Evolutionary conservation across 2,888 invertebrate species (phyloP), one percentile per base, ranked within the genome.

Genomic region (Synergus itoensis): DNA sequence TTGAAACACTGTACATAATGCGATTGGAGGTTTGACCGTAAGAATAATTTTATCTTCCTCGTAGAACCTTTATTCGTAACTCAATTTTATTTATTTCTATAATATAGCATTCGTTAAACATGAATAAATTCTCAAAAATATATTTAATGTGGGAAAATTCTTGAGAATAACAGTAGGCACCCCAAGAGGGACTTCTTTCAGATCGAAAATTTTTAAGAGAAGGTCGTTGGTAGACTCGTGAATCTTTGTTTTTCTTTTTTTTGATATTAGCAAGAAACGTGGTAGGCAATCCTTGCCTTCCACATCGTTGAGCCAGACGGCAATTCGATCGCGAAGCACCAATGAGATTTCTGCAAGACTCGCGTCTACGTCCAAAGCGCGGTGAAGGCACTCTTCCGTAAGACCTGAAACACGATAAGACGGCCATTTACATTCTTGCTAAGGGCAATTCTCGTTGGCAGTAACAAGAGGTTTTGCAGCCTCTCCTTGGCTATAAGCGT

Each of bases 341-440:
- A 85, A 88, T 86, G 87, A 85, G 84, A 87, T 86, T 86, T 86
- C 83, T 84, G 82, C 81, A 84, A 84, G 80, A 83, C 81, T 81
- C 81, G 82, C 83, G 82, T 84, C 83, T 69, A 75, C 63, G 63
- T 79, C 64, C 76, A 77, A 69, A 79, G 81, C 77, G 82, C 81
- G 79, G 80, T 77, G 80, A 82, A 77, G 81, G 83, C 77, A 76
- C 69, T 81, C 75, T 79, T 78, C 77, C 77, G 79, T 80, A 81
- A 81, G 80, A 78, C 78, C 80, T 80, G 82, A 80, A 82, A 84
- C 82, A 84, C 87, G 88, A 89, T 89, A 90, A 89, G 88, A 87
- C 83, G 85, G 85, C 86, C 89, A 88, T 89, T 89, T 89, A 88
- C 88, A 89, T 89, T 89, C 86, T 85, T 85, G 84, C 85, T 86